A percentile compares a stretch with the other conserved stretches of the same genome.
These are phyloP conservation scores for Nesidiocoris tenuis DNA, from an alignment of 2,888 invertebrate genomes.

Conservation along the genomic window DNA sequence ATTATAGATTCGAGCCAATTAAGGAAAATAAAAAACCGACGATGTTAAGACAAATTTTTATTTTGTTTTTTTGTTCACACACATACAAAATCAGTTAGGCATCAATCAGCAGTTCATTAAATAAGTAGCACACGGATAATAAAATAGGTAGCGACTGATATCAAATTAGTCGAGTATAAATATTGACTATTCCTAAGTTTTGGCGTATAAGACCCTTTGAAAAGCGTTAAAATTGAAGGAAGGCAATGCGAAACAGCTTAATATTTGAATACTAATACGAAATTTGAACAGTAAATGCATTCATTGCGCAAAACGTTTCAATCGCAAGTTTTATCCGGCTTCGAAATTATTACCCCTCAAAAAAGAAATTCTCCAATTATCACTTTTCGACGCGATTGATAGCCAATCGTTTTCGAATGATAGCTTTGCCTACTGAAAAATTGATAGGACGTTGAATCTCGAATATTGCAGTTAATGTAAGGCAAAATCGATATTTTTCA, in stretches of 20 bases:
- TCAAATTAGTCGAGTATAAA: background rate
- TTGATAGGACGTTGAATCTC: too few relatives aligned
- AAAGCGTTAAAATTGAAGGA: constrained; percentile 29
- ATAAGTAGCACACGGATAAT: background rate
- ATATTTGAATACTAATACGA: constrained; percentile 16
- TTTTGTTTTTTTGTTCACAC: background rate
- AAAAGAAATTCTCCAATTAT: too few relatives aligned
- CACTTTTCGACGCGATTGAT: too few relatives aligned
- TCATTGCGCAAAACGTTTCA: constrained; percentile 16
- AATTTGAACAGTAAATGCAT: constrained; percentile 25
- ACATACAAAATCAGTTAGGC: background rate
- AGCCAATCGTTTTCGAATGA: too few relatives aligned
- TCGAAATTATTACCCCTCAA: too few relatives aligned
- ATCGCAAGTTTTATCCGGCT: too few relatives aligned
- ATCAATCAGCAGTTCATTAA: background rate
- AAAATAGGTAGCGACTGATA: background rate
- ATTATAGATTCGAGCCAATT: too few relatives aligned
- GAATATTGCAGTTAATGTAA: too few relatives aligned
- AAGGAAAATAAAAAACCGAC: too few relatives aligned
- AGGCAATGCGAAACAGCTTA: constrained; percentile 29
- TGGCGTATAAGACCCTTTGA: background rate
- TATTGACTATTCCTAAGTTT: background rate
- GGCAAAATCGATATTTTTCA: too few relatives aligned
- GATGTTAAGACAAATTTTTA: constrained; percentile 19
- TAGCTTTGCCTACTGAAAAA: too few relatives aligned